Percentiles rank a stretch among this genome's conserved stretches.
These are phyloP conservation scores for Macaca mulatta DNA, from an alignment of 2,113 vertebrate species.

Conservation along the genomic window DNA sequence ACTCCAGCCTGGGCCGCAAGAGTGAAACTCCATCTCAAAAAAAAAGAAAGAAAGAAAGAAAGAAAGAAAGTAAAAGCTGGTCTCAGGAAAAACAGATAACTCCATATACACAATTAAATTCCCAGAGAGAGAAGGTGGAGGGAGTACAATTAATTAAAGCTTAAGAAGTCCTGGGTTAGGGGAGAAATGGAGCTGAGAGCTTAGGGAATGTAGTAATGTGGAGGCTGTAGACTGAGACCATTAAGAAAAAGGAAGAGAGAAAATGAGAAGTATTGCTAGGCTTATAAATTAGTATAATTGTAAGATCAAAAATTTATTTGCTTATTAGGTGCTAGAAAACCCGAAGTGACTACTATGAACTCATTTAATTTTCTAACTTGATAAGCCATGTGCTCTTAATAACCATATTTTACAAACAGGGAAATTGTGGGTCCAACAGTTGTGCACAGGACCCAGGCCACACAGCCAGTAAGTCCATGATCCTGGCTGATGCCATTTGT, in stretches of 20 bases:
- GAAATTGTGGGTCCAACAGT: neutral
- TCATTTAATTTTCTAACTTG: neutral
- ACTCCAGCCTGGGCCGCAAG: too few relatives aligned
- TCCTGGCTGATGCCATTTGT: neutral
- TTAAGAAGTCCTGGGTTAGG: neutral
- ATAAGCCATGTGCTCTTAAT: neutral
- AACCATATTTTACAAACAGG: neutral
- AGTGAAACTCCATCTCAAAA: too few relatives aligned
- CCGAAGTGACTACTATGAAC: neutral
- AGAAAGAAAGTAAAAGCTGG: too few relatives aligned
- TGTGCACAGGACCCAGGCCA: neutral
- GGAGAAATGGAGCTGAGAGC: neutral
- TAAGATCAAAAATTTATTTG: neutral
- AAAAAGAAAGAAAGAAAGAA: too few relatives aligned
- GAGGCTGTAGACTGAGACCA: neutral
- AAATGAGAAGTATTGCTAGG: neutral
- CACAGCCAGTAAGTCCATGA: neutral
- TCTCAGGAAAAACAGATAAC: neutral
- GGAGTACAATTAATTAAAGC: neutral
- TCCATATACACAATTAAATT: neutral
- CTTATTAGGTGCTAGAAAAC: neutral
- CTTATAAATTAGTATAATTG: neutral
- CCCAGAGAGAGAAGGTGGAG: neutral
- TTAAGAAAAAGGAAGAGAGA: neutral
- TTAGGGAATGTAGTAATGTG: neutral